Conservation (phyloP, 1,140 invertebrate species). For the Campoletis sonorensis region DNA sequence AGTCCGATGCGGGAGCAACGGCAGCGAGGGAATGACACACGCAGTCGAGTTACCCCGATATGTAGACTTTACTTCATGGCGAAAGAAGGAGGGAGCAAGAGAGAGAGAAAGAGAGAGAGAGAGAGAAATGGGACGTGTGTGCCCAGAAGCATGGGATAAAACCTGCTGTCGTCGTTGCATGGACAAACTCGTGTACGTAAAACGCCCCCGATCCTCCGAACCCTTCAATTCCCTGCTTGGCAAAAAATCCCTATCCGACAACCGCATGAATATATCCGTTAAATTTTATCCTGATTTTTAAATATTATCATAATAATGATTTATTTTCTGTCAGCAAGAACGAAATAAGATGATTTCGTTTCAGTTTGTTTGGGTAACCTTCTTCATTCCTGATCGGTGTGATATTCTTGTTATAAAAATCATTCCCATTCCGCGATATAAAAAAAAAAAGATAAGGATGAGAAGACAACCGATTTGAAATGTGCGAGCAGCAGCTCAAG, state of each 20-base stretch:
- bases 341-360: background rate
- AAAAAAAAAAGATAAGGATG: constrained; percentile 4
- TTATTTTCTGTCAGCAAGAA: background rate
- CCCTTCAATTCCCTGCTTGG: background rate
- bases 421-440: constrained; percentile 25
- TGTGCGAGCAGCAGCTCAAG: constrained; percentile 8
- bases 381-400: background rate
- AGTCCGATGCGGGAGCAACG: constrained; percentile 14
- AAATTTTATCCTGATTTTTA: constrained; percentile 26
- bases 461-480: background rate
- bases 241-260: constrained; percentile 20
- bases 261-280: constrained; percentile 39
- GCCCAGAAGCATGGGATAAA: constrained; percentile 17
- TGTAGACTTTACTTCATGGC: constrained; percentile 19
- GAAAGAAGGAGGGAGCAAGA: background rate
- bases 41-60: constrained; percentile 28
- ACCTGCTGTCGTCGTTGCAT: constrained; percentile 27
- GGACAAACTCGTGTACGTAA: constrained; percentile 13
- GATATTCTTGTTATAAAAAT: constrained; percentile 23
- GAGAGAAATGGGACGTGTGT: constrained; percentile 2
- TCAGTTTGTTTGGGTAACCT: background rate
- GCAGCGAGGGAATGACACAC: constrained; percentile 35
- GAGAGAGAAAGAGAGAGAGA: constrained; percentile 12
- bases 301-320: background rate
- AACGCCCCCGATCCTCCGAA: background rate